Conservation (phyloP, 2,888 invertebrate genomes). For the Dasypolia templi region DNA sequence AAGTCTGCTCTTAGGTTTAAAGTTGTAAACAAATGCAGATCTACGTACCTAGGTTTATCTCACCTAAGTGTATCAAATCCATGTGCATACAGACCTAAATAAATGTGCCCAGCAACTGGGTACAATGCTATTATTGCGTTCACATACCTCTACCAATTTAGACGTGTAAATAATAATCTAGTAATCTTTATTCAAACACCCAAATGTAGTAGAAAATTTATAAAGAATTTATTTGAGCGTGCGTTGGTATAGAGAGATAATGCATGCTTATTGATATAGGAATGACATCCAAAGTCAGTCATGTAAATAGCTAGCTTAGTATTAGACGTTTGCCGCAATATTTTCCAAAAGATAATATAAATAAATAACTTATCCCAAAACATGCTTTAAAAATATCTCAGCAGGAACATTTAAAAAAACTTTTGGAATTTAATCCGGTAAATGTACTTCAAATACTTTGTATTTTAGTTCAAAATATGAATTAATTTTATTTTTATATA, state of each 20-base stretch:
- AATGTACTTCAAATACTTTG: slow-evolving; percentile 47
- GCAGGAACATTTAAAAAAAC: neutral
- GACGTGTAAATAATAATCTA: slow-evolving; percentile 53
- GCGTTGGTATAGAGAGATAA: slow-evolving; percentile 27
- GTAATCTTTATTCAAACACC: slow-evolving; percentile 33
- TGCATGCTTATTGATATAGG: slow-evolving; percentile 29
- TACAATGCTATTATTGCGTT: slow-evolving; percentile 32
- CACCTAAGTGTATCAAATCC: slow-evolving; percentile 16
- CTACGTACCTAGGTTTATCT: slow-evolving; percentile 4
- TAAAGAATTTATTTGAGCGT: slow-evolving; percentile 37
- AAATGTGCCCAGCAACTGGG: slow-evolving; percentile 34
- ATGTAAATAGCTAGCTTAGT: slow-evolving; percentile 76
- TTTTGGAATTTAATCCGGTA: slow-evolving; percentile 33
- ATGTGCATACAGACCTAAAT: slow-evolving; percentile 21
- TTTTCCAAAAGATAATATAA: neutral
- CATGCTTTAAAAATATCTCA: neutral
- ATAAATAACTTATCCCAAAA: neutral
- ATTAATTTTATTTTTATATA: slow-evolving; percentile 81
- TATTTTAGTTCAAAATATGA: slow-evolving; percentile 68
- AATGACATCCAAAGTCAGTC: slow-evolving; percentile 78
- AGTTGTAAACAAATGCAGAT: slow-evolving; percentile 34
- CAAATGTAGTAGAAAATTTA: slow-evolving; percentile 42
- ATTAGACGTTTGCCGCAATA: slow-evolving; percentile 49
- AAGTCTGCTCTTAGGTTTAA: slow-evolving; percentile 60
- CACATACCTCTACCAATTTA: slow-evolving; percentile 47